Base-by-base conservation (phyloP, 1,140 invertebrate species). In the Drosophila seguyi region DNA sequence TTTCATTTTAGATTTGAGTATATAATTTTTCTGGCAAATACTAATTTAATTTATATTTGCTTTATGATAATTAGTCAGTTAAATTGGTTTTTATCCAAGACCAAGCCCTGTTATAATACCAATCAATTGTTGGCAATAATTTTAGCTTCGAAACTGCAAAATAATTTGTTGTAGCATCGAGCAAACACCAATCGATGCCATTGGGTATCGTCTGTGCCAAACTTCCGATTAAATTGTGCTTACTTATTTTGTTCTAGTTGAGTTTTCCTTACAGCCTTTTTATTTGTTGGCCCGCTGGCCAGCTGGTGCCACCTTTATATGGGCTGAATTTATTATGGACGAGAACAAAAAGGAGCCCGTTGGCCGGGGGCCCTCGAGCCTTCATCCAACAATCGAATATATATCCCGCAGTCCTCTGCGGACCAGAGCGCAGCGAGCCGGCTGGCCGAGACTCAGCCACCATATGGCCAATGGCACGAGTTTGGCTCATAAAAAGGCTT, bases 291-390 rank as follows among this genome's bases (percentile, higher is more conserved):
- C 63, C 79, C 71, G 58, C 48, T 56, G 73, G 77, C 69, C 84
- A 87, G 84, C 84, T 87, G 84, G 85, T 87, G 85, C 84, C 84
- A 88, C 80, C 87, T 84, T 84, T 90, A 87, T 88, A 87, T 78
- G 81, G 81, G 67, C 80, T 87, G 80, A 87, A 87, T 87, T 87
- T 87, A 87, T 87, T 87, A 87, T 87, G 85, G 85, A 77, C 72
- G 65, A 87, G 71, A 87, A 76, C 72, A 87, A 87, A 87, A 87
- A 74, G 67, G 67, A 79, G 78, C 67, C 75, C 61, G 67, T 69
- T 79, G 50, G 34, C 84, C 57, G 68, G 31, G 59, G 31, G 47
- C 75, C 50, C 42, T 39, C 6, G 52, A 25, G 52, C 52, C 52
- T 38, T 39, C 31, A 27, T 36, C 25, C 41, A 48, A 48, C 55